Conservation (phyloP, 2,113 vertebrate species). For the Phylloscopus trochiloides region DNA sequence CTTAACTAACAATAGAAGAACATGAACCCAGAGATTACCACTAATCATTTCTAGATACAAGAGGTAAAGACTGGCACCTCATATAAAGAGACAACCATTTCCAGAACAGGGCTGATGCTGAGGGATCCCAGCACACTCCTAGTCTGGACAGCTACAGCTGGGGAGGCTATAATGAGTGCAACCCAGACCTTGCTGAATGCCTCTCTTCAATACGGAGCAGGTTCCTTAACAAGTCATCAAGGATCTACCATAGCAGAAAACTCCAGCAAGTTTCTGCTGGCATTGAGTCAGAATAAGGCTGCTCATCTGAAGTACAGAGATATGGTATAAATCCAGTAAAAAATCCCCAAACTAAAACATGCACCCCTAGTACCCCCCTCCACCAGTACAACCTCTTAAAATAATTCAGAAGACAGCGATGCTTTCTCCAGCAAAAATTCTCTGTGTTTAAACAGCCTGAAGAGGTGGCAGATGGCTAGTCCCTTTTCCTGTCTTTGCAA, state of each 20-base stretch:
- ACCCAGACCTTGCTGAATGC: not conserved
- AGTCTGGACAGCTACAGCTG: not conserved
- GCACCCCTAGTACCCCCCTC: not conserved
- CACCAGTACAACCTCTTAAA: not conserved
- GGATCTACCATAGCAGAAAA: not conserved
- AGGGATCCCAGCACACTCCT: not conserved
- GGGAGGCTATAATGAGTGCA: not conserved
- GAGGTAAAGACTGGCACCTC: not conserved
- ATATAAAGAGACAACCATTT: not conserved
- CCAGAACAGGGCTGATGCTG: not conserved
- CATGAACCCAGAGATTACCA: not conserved
- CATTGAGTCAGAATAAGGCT: not conserved
- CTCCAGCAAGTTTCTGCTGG: not conserved
- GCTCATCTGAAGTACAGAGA: not conserved
- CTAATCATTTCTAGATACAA: not conserved
- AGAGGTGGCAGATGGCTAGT: conserved; percentile 16
- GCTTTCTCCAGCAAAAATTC: not conserved
- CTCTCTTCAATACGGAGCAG: not conserved
- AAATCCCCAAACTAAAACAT: not conserved
- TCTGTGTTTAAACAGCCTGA: not conserved
- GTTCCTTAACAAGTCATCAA: not conserved
- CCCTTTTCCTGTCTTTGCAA: not conserved
- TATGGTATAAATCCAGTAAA: not conserved
- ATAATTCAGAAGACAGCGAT: not conserved
- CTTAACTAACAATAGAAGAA: not conserved